Evolutionary conservation across 1,140 invertebrate genomes (phyloP), one percentile per base, ranked within the genome.

Genomic region (Cylas formicarius): DNA sequence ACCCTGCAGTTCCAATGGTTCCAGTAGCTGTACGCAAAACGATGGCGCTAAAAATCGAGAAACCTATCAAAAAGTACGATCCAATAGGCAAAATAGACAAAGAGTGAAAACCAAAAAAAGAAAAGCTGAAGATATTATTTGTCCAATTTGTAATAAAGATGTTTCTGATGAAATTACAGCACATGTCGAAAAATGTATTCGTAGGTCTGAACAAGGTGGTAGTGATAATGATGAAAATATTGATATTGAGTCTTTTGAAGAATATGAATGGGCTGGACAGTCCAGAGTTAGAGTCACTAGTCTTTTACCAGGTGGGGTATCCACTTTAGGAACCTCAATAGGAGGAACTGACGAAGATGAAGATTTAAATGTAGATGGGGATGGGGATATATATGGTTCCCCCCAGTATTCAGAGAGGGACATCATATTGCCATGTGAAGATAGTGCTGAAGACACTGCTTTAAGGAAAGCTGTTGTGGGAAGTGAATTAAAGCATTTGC

Each of bases 341-440:
- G 74, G 61, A 55, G 71, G 65, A 61, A 59, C 31, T 23, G 65
- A 59, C 34, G 70, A 58, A 45, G 62, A 68, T 49, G 65, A 63
- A 38, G 70, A 64, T 47, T 69, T 56, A 64, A 72, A 70, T 43
- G 75, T 70, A 4, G 72, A 70, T 49, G 76, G 60, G 34, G 89
- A 93, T 49, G 84, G 89, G 46, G 79, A 82, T 20, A 85, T 90
- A 21, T 95, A 86, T 60, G 90, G 90, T 1, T 81, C 83, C 5
- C 70, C 85, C 8, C 90, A 94, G 66, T 93, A 88, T 58, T 81
- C 78, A 16, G 84, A 86, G 48, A 72, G 72, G 0, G 82, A 88
- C 68, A 78, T 89, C 10, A 73, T 79, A 18, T 57, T 72, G 24
- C 71, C 77, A 10, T 65, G 72, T 14, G 65, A 69, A 11, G 73